phyloP scores from a whole-genome alignment of 1,140 invertebrate genomes.

The Cryptotermes secundus region DNA sequence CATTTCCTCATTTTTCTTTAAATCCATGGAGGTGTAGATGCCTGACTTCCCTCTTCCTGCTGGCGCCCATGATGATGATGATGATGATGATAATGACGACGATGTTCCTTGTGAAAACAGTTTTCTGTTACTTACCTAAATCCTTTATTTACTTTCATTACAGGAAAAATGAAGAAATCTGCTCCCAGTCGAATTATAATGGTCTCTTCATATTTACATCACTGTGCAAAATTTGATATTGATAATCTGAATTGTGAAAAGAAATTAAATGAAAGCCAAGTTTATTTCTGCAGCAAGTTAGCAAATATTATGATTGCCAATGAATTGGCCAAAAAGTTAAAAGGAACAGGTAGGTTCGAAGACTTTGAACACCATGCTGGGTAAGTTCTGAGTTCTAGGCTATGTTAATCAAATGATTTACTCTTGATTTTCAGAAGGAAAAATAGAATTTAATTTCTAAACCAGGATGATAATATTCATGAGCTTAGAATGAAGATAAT shows the following conservation, averaged over 20 bases:
- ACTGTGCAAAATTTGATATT: conserved; percentile 44
- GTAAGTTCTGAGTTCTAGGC: neutral
- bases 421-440: neutral
- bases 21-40: too few relatives aligned
- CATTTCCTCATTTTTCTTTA: too few relatives aligned
- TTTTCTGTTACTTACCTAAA: too few relatives aligned
- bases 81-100: too few relatives aligned
- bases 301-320: conserved; percentile 49
- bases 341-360: conserved; percentile 36
- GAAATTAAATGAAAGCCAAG: conserved; percentile 35
- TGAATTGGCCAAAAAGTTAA: conserved; percentile 44
- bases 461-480: too few relatives aligned
- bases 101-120: too few relatives aligned
- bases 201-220: conserved; percentile 46
- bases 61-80: too few relatives aligned
- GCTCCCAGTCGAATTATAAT: conserved; percentile 45
- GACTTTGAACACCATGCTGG: neutral
- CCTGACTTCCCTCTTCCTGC: too few relatives aligned
- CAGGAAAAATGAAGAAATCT: conserved; percentile 23
- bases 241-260: conserved; percentile 42
- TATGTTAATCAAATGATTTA: neutral
- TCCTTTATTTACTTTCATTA: neutral
- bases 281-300: conserved; percentile 46
- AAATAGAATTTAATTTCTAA: too few relatives aligned
- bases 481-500: too few relatives aligned